These are phyloP conservation scores for Eupithecia tripunctaria DNA, from an alignment of 2,888 invertebrate species.

Conservation along the genomic window DNA sequence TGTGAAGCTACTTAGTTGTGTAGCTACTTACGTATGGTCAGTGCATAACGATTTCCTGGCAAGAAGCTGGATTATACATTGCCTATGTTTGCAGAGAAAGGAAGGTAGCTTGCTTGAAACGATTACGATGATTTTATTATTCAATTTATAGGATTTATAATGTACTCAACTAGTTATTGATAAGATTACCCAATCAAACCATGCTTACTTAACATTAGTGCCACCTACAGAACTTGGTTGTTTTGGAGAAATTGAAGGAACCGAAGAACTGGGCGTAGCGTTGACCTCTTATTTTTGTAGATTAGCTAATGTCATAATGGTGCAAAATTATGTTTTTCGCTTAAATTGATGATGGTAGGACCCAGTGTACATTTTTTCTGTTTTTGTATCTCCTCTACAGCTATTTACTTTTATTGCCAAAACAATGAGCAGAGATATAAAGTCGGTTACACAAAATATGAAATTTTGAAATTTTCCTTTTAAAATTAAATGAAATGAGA, in stretches of 20 bases:
- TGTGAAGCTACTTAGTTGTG: slow-evolving; percentile 6
- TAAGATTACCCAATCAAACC: neutral
- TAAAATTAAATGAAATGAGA: no score
- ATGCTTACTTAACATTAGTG: neutral
- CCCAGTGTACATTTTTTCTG: neutral
- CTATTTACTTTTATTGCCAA: neutral
- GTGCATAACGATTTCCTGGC: slow-evolving; percentile 11
- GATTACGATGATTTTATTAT: neutral
- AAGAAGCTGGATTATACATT: neutral
- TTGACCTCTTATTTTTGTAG: neutral
- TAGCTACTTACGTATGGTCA: slow-evolving; percentile 4
- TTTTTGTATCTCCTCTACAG: neutral
- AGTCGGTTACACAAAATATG: no score
- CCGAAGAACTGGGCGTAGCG: no score
- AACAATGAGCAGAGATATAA: no score
- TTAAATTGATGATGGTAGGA: no score
- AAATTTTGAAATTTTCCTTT: no score
- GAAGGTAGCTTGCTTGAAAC: neutral
- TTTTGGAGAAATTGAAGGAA: no score
- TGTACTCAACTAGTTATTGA: neutral
- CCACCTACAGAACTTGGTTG: neutral
- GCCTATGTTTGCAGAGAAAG: neutral
- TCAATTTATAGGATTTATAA: neutral
- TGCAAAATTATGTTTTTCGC: neutral
- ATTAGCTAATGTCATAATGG: neutral